phyloP scores from a whole-genome alignment of 2,113 vertebrate species.

The Balaeniceps rex region DNA sequence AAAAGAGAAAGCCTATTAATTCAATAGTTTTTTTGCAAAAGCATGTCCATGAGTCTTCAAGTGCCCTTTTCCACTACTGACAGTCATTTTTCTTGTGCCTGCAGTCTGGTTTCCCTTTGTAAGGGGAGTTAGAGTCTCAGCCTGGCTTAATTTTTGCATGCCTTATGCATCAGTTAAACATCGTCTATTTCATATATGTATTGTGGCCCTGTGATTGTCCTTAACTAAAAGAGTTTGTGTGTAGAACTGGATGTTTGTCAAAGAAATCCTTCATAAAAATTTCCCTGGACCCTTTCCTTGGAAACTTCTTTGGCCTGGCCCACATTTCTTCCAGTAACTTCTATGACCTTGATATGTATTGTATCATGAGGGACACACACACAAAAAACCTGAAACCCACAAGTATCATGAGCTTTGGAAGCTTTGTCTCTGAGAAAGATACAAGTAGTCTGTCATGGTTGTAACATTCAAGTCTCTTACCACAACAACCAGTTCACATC shows the following conservation, averaged over 20 bases:
- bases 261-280: not conserved
- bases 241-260: not conserved
- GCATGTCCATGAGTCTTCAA: not conserved
- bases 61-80: not conserved
- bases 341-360: not conserved
- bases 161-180: not conserved
- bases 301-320: not conserved
- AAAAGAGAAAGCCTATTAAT: not conserved
- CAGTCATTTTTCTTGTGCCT: not conserved
- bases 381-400: no score
- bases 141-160: not conserved
- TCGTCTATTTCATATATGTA: not conserved
- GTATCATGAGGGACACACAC: not conserved
- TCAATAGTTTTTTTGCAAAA: not conserved
- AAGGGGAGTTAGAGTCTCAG: not conserved
- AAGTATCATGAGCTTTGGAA: not conserved
- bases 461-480: not conserved
- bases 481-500: not conserved
- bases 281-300: not conserved
- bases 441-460: not conserved
- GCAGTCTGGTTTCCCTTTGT: not conserved
- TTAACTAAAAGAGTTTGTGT: not conserved
- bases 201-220: not conserved
- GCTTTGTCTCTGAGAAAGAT: not conserved
- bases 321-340: not conserved